These are phyloP conservation scores for Pleuronectes platessa DNA, from an alignment of 2,113 vertebrate species.

Conservation along the genomic window DNA sequence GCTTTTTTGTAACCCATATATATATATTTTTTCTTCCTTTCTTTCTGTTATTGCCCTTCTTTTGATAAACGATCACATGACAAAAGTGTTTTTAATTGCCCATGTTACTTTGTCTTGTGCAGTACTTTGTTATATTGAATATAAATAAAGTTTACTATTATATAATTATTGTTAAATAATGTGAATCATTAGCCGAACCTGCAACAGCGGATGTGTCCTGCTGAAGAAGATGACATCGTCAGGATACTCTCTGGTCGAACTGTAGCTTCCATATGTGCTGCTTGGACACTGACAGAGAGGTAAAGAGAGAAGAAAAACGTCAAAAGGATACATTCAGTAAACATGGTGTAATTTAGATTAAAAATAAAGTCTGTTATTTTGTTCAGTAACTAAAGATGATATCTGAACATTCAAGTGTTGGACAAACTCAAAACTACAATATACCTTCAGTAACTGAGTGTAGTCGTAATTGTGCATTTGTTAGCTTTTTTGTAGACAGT, in stretches of 20 bases:
- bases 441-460: not conserved
- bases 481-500: not conserved
- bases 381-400: no score
- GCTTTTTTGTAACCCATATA: no score
- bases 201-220: slow-evolving; percentile 84
- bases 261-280: slow-evolving; percentile 84
- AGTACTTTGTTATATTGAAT: no score
- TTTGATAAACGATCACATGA: no score
- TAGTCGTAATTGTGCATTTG: not conserved
- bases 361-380: not conserved
- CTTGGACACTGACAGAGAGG: slow-evolving; percentile 81
- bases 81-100: no score
- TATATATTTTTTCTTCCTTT: no score
- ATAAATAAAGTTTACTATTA: no score
- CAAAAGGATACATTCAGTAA: not conserved
- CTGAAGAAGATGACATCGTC: slow-evolving; percentile 88
- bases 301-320: not conserved
- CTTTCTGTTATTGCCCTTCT: no score
- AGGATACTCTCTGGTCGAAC: slow-evolving; percentile 85
- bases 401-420: no score
- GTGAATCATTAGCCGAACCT: slow-evolving; percentile 62
- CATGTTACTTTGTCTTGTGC: no score
- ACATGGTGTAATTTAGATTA: not conserved
- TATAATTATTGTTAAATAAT: slow-evolving; percentile 25
- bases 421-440: no score